phyloP scores from a whole-genome alignment of 2,797 vertebrate genomes.

The Spondyliosoma cantharus region DNA sequence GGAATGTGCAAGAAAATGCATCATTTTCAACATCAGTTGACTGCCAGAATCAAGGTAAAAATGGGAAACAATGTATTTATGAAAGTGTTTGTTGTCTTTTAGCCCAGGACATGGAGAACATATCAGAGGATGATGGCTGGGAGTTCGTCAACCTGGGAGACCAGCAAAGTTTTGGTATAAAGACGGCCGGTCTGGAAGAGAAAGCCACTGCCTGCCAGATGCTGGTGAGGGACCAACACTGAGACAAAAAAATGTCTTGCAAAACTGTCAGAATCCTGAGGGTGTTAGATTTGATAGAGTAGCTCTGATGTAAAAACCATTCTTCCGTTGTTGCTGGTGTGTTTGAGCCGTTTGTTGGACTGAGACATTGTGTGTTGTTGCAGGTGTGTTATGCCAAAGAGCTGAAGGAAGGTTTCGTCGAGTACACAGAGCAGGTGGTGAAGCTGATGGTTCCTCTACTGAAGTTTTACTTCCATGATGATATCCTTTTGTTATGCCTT shows the following conservation, averaged over 20 bases:
- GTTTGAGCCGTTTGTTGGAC: neutral
- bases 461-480: slow-evolving; percentile 99
- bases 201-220: slow-evolving; percentile 99
- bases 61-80: too few relatives aligned
- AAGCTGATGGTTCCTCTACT: slow-evolving; percentile 98
- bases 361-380: slow-evolving; percentile 26
- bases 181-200: slow-evolving; percentile 98
- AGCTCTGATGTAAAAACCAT: neutral
- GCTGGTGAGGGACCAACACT: slow-evolving; percentile 86
- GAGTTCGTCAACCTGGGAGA: slow-evolving; percentile 99
- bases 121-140: slow-evolving; percentile 99
- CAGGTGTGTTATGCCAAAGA: slow-evolving; percentile 99
- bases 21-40: too few relatives aligned
- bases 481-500: slow-evolving; percentile 91
- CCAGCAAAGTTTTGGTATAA: slow-evolving; percentile 99
- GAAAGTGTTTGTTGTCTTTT: neutral
- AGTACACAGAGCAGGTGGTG: slow-evolving; percentile 98
- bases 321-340: neutral
- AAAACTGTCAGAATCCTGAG: slow-evolving; percentile 4
- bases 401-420: slow-evolving; percentile 98
- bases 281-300: neutral
- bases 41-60: too few relatives aligned
- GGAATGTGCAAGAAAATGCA: too few relatives aligned
- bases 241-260: neutral
- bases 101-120: slow-evolving; percentile 99